Base-by-base conservation (phyloP, 2,113 vertebrate genomes). In the Lophura nycthemera region DNA sequence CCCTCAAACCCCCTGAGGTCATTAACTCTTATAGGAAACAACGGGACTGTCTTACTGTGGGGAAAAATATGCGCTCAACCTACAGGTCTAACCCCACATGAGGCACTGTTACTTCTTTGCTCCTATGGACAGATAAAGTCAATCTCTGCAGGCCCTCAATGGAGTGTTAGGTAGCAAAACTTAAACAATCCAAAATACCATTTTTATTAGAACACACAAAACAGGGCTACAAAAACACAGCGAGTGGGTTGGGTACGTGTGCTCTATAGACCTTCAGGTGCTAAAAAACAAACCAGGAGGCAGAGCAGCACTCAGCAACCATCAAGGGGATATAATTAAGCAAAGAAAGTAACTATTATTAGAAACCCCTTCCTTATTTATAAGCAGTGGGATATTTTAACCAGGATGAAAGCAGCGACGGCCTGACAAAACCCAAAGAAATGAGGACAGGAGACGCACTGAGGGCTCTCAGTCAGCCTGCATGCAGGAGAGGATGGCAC, bases 331-430 rank as follows among this genome's bases (percentile, higher is more conserved):
- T 70, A 83, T 90, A 77, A 93, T 93, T 86, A 92, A 76, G 59
- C 21, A 4, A 38, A 84, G 71, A 87, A 80, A 90, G 64, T 0
- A n/a, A 11, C 67, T 90, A 76, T 90, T 92, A 50, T 90, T 92
- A 83, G 80, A 34, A 77, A 20, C 60, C 22, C 24, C 10, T 90
- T 56, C 54, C 83, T 90, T 93, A 90, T 96, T 90, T 86, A 88
- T 54, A 54, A 80, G 86, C 60, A 32, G 61, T 43, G 24, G 71
- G 10, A 74, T 83, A 77, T 36, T 54, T 90, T 86, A 77, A 94
- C 77, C 24, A 63, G 67, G 64, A 24, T 20, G 20, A 70, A 93
- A 78, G 21, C 92, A 92, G 64, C 42, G n/a, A 83, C 2, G 40
- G 76, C 47, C 59, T 38, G 47, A 38, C 54, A 63, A 30, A 80